These are phyloP conservation scores for Panorpa germanica DNA, from an alignment of 2,888 invertebrate genomes.

Conservation along the genomic window DNA sequence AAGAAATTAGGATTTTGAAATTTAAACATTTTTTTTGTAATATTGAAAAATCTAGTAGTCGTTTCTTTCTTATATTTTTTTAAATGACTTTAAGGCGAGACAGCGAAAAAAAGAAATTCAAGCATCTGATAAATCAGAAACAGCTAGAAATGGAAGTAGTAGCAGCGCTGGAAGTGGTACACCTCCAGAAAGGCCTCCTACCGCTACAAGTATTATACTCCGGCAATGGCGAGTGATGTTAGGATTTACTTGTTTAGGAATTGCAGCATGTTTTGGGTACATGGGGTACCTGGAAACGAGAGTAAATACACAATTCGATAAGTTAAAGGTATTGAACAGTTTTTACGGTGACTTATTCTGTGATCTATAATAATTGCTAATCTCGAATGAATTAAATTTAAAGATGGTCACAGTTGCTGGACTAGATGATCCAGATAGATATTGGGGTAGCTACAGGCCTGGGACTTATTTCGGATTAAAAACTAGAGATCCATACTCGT, in stretches of 20 bases:
- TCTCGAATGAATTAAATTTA: conserved; percentile 8
- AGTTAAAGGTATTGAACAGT: conserved; percentile 39
- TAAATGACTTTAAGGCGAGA: too few relatives aligned
- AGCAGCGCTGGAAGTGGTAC: conserved; percentile 24
- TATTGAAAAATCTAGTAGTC: too few relatives aligned
- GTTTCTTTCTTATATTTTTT: too few relatives aligned
- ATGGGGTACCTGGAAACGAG: conserved; percentile 73
- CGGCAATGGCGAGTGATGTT: conserved; percentile 38
- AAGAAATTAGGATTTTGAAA: too few relatives aligned
- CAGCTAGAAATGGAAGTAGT: conserved; percentile 19
- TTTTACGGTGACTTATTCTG: conserved; percentile 2
- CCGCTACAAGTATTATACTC: background rate
- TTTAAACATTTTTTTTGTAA: too few relatives aligned
- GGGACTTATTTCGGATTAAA: conserved; percentile 83
- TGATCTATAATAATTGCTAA: background rate
- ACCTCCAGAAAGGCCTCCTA: conserved; percentile 10
- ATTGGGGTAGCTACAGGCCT: conserved; percentile 89
- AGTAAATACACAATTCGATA: conserved; percentile 69
- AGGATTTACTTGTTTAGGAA: conserved; percentile 38
- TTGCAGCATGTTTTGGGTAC: conserved; percentile 58
- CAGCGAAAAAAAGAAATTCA: conserved; percentile 12
- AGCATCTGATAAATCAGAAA: conserved; percentile 11
- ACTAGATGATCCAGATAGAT: conserved; percentile 52
- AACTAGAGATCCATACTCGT: conserved; percentile 71
- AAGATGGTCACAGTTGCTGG: conserved; percentile 54